Conservation (phyloP, 2,797 vertebrate genomes). For the Molothrus aeneus region DNA sequence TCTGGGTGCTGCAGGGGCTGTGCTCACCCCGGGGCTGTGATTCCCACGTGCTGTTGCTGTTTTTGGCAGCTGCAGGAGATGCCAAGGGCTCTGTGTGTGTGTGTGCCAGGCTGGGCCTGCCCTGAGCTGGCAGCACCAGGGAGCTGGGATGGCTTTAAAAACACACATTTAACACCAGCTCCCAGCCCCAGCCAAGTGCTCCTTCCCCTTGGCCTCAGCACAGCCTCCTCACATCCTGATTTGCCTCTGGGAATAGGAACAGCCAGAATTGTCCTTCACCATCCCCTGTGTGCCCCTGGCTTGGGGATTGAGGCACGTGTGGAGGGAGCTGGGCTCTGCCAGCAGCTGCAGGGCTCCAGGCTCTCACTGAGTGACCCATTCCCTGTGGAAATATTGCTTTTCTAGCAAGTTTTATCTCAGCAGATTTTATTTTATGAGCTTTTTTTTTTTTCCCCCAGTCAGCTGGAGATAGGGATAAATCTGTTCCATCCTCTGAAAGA, state of each 20-base stretch:
- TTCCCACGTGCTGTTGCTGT: neutral
- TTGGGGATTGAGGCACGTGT: rapidly evolving
- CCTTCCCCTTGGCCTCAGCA: neutral
- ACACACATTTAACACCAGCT: neutral
- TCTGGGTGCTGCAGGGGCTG: rapidly evolving
- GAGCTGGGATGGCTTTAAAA: neutral
- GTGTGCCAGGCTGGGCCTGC: neutral
- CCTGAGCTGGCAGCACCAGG: rapidly evolving
- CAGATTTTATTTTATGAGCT: neutral
- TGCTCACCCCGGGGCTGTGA: neutral
- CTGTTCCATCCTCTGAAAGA: neutral
- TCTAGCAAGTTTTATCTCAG: neutral
- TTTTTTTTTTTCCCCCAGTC: neutral
- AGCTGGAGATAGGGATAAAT: conserved; percentile 45
- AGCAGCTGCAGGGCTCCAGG: neutral
- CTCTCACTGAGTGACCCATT: neutral
- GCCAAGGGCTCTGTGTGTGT: neutral
- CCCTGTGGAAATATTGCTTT: neutral
- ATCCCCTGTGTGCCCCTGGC: neutral
- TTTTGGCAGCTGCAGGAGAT: neutral
- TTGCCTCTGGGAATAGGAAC: neutral
- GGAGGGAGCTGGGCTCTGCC: neutral
- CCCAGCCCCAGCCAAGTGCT: neutral
- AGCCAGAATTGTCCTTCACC: neutral
- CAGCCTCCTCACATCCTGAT: neutral